Percentiles rank a stretch among this genome's conserved stretches.
Evolutionary conservation across 2,888 invertebrate species (phyloP).

Genomic region (Volucella inanis): DNA sequence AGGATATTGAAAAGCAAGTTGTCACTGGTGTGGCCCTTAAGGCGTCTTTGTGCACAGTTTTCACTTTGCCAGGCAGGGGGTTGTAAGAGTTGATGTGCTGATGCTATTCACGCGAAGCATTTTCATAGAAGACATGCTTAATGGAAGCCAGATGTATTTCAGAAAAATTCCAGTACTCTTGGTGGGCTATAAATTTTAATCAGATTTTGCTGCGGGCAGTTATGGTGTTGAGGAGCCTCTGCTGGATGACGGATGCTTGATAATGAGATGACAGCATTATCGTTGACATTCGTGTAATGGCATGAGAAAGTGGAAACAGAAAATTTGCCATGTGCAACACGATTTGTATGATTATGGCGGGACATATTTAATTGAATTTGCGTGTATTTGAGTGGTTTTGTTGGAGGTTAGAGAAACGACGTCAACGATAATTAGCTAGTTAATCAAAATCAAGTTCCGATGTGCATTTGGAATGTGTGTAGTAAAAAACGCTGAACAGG

Average conservation of each 20-base stretch:
- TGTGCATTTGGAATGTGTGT: too few species aligned
- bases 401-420: slow-evolving; percentile 1
- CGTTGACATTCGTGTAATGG: slow-evolving; percentile 62
- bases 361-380: slow-evolving; percentile 3
- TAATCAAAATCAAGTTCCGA: neutral
- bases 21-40: slow-evolving; percentile 64
- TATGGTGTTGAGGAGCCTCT: slow-evolving; percentile 66
- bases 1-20: slow-evolving; percentile 74
- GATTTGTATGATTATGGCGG: slow-evolving; percentile 16
- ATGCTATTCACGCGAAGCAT: slow-evolving; percentile 58
- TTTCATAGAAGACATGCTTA: slow-evolving; percentile 50
- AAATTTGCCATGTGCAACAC: slow-evolving; percentile 59
- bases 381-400: neutral
- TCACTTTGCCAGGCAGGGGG: slow-evolving; percentile 46
- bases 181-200: slow-evolving; percentile 68
- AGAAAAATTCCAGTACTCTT: slow-evolving; percentile 38
- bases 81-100: slow-evolving; percentile 52
- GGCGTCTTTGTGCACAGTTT: slow-evolving; percentile 48
- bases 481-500: too few species aligned
- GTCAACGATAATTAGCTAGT: neutral
- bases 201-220: slow-evolving; percentile 71
- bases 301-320: slow-evolving; percentile 66
- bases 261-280: slow-evolving; percentile 75
- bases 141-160: slow-evolving; percentile 60
- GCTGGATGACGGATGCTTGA: slow-evolving; percentile 66